Conservation (phyloP, 2,888 invertebrate genomes). For the Meloe dianella region DNA sequence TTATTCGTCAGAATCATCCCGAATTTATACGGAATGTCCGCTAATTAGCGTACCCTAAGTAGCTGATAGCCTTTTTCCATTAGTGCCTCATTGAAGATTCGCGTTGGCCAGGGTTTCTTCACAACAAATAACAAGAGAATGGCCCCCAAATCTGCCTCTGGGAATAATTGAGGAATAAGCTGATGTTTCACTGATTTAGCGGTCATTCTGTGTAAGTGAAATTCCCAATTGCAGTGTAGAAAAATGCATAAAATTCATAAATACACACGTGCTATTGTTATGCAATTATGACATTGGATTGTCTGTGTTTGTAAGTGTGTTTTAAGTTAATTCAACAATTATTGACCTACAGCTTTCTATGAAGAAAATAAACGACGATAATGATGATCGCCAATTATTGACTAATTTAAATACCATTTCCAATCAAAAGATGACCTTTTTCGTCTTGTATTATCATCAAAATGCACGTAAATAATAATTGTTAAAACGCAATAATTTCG, state of each 20-base stretch:
- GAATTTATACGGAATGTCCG: not conserved
- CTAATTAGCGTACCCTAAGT: not conserved
- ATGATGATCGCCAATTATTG: not conserved
- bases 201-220: not conserved
- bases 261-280: constrained; percentile 1
- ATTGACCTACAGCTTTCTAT: not conserved
- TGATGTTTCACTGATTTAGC: not conserved
- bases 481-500: no score
- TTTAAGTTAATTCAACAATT: not conserved
- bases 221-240: not conserved
- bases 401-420: not conserved
- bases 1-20: no score
- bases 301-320: not conserved
- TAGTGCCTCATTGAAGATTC: no score
- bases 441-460: no score
- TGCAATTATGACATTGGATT: constrained; percentile 3
- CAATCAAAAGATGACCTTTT: not conserved
- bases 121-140: no score
- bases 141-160: no score
- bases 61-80: no score
- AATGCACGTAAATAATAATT: no score
- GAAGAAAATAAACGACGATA: not conserved
- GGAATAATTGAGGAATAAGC: no score
- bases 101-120: no score
- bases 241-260: not conserved